Conservation (phyloP, 2,888 invertebrate species). For the Conomelus anceps region DNA sequence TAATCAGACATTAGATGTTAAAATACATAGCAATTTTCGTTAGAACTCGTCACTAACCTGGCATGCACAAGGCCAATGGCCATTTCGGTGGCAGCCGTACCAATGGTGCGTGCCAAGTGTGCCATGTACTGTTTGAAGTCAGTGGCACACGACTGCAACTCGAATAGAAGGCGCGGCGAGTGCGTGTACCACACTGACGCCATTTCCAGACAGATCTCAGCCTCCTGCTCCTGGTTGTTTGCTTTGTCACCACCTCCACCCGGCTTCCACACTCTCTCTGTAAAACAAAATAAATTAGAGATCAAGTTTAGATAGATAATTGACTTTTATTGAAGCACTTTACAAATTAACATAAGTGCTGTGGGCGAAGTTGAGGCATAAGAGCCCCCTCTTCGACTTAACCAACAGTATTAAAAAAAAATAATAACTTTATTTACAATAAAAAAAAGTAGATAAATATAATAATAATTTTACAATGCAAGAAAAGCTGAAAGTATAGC, state of each 20-base stretch:
- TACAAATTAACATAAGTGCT: no score
- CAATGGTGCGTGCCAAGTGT: slow-evolving; percentile 76
- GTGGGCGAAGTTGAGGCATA: no score
- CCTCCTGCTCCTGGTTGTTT: slow-evolving; percentile 19
- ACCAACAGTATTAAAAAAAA: no score
- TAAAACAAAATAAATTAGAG: not conserved
- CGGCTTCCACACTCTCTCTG: not conserved
- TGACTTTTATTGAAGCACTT: no score
- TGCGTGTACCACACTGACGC: slow-evolving; percentile 92
- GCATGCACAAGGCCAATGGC: slow-evolving; percentile 81
- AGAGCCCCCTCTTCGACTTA: no score
- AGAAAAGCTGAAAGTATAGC: no score
- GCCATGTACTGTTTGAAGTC: slow-evolving; percentile 85
- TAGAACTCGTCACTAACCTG: slow-evolving; percentile 40
- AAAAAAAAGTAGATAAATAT: no score
- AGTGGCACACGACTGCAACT: slow-evolving; percentile 79
- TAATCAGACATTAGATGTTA: no score
- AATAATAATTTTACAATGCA: no score
- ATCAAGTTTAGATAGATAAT: no score
- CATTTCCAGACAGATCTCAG: slow-evolving; percentile 54
- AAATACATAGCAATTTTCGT: no score
- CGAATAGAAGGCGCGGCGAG: slow-evolving; percentile 76
- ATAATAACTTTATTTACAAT: no score
- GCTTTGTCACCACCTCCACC: not conserved
- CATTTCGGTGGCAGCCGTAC: slow-evolving; percentile 88